Base-by-base conservation (phyloP, 2,888 invertebrate species). In the Tipula confusa region DNA sequence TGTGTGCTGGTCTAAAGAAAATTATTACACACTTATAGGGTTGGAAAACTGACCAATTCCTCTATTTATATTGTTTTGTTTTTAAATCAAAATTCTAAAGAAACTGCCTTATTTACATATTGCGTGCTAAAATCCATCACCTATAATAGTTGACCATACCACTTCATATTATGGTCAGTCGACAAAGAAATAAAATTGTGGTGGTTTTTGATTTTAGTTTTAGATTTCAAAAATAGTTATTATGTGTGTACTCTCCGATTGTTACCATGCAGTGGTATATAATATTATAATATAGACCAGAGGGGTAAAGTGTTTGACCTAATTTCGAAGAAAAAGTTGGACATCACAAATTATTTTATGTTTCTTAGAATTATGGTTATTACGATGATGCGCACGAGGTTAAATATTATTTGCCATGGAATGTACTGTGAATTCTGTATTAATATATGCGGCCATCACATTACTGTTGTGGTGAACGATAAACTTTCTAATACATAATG, bases 11-110 rank as follows among this genome's bases (percentile, higher is more conserved):
- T 24, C 9, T 15, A 15, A n/a, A n/a, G n/a, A n/a, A n/a, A n/a
- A n/a, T n/a, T n/a, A n/a, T n/a, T 24, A 18, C 18, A 18, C 18
- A 9, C 15, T 6, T 15, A 43, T 15, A 15, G 15, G 4, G 24
- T 24, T 64, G 18, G 64, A 64, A 13, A 64, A 64, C 64, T 64
- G 64, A 64, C 64, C 64, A 64, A 24, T 64, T 64, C 11, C 24
- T 64, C 24, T 64, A 64, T 64, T 24, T n/a, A 1, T 43, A n/a
- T 64, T 18, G 64, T 24, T n/a, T n/a, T 43, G 43, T 43, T 64
- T 64, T 64, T 64, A 64, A 64, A 64, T 64, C 64, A 64, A 64
- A 64, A 24, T 64, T 64, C 64, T 18, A 24, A 64, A 64, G 64
- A 64, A 64, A 64, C 24, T 24, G 24, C 24, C 64, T 24, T 64